phyloP scores from a whole-genome alignment of 2,113 vertebrate genomes.

The Gasterosteus nipponicus region DNA sequence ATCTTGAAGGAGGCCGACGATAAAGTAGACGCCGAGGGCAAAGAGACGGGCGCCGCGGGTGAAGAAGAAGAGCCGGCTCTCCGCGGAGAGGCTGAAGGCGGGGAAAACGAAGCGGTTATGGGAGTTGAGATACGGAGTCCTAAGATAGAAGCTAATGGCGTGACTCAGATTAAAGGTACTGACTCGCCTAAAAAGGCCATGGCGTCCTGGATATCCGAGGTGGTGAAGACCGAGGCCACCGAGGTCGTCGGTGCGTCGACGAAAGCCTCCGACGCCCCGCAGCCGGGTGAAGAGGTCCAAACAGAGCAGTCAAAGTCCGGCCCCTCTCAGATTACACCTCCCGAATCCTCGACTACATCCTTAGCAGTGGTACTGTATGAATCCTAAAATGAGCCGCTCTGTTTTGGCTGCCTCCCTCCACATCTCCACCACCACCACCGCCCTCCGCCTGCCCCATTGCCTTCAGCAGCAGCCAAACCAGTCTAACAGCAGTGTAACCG shows the following conservation, averaged over 20 bases:
- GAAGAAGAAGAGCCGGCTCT: constrained; percentile 17
- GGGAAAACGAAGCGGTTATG: not conserved
- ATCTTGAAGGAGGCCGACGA: constrained; percentile 73
- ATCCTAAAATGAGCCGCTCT: constrained; percentile 37
- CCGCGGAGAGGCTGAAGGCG: constrained; percentile 8
- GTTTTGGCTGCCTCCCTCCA: constrained; percentile 53
- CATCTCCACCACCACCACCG: constrained; percentile 39
- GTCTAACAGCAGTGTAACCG: constrained; percentile 50
- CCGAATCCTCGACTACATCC: constrained; percentile 54
- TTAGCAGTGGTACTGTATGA: constrained; percentile 75
- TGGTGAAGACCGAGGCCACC: constrained; percentile 28
- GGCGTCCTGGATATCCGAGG: constrained; percentile 73
- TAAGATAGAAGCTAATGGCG: constrained; percentile 43
- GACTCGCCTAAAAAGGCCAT: constrained; percentile 76
- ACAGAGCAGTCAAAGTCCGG: constrained; percentile 30
- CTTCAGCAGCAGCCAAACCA: constrained; percentile 47
- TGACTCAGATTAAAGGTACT: constrained; percentile 40
- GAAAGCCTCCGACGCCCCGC: constrained; percentile 5
- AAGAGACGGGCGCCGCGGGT: constrained; percentile 12
- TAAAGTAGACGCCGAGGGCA: constrained; percentile 40
- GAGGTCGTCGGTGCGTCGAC: constrained; percentile 15
- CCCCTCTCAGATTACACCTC: constrained; percentile 48
- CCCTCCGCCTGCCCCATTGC: constrained; percentile 42
- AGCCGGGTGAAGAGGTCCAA: constrained; percentile 28
- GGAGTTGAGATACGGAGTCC: constrained; percentile 34